Conservation (phyloP, 2,113 vertebrate species). For the Thomomys bottae region DNA sequence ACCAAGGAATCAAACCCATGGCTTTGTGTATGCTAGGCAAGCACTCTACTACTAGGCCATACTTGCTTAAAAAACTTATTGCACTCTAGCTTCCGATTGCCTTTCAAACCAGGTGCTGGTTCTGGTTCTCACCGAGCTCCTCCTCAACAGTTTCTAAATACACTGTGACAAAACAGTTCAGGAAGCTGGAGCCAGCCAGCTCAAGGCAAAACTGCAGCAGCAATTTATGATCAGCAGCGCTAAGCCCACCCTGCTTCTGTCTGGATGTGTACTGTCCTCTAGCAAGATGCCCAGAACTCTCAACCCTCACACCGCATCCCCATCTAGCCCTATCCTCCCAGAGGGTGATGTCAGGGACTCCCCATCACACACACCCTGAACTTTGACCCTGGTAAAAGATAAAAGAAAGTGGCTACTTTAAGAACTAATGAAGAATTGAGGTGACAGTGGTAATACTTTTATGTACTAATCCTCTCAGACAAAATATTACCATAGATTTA, state of each 20-base stretch:
- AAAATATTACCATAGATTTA: not conserved
- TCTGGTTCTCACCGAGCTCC: not conserved
- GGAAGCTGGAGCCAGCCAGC: not conserved
- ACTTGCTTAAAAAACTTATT: slow-evolving; percentile 29
- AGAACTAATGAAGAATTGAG: not conserved
- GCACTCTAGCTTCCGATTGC: not conserved
- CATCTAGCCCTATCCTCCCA: not conserved
- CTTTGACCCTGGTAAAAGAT: not conserved
- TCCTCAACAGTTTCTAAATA: not conserved
- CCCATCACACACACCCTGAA: not conserved
- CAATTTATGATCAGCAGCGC: not conserved
- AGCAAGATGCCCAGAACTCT: not conserved
- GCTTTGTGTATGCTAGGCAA: too few species aligned
- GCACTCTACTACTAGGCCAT: too few species aligned
- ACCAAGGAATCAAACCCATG: too few species aligned
- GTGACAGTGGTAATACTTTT: not conserved
- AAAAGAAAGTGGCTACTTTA: not conserved
- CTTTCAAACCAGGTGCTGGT: slow-evolving; percentile 33
- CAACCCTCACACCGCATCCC: too few species aligned
- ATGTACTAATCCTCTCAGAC: not conserved
- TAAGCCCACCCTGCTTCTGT: not conserved
- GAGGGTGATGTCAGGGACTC: too few species aligned
- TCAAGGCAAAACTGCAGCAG: not conserved
- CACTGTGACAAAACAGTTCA: not conserved
- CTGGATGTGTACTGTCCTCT: not conserved